Base-by-base conservation (phyloP, 2,888 invertebrate genomes). In the Volucella inflata region DNA sequence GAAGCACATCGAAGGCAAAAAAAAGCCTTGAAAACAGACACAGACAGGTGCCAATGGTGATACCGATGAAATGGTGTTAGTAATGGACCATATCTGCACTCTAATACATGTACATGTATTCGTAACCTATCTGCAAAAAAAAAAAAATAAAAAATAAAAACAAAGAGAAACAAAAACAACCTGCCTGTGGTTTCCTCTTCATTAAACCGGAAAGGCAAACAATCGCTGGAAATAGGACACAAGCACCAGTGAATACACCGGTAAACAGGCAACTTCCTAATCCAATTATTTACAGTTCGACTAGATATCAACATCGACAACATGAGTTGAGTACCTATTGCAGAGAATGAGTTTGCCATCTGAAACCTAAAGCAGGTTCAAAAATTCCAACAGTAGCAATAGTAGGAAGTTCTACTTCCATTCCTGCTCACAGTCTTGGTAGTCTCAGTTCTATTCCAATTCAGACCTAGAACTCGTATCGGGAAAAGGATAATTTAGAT, bases 271-370 rank as follows among this genome's bases (percentile, higher is more conserved):
- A 81, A 81, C 85, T 85, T 85, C 85, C 85, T 85, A 85, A 85
- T 85, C 85, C 81, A 85, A 85, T 85, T 85, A 85, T 85, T 85
- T 68, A 85, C 85, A 85, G 85, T 85, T 81, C 71, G 67, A 68
- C 81, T 76, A 75, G 75, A 85, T 81, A 85, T 81, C 81, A 76
- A 81, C 80, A 81, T 64, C 72, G 76, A 76, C 55, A 81, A 71
- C 71, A 62, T 67, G 62, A 67, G 55, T 60, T 55, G 72, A 70
- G 62, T 59, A 55, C 44, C 11, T 1, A 30, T 30, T 30, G 6
- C 30, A 30, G 6, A 30, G 30, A 30, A 6, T 30, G 30, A 30
- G 30, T 30, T 30, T 30, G 30, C 30, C 30, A 4, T 6, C 30
- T 30, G 30, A 30, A 30, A 30, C 0, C 30, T 30, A 30, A 30